Conservation (phyloP, 2,888 invertebrate genomes). For the Lasiommata megera region DNA sequence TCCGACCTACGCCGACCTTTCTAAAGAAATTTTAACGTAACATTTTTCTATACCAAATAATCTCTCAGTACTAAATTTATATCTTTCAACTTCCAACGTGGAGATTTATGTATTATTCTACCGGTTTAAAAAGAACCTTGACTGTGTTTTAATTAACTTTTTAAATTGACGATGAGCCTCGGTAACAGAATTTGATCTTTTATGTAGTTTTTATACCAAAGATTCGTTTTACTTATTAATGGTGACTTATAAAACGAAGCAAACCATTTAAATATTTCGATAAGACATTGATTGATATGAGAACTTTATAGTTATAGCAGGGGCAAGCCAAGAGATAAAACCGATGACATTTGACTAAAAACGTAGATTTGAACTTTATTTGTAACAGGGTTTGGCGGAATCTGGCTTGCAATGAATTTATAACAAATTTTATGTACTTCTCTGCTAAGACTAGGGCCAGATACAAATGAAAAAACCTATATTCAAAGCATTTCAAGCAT, state of each 20-base stretch:
- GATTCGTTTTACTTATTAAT: slow-evolving; percentile 26
- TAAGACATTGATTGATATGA: not conserved
- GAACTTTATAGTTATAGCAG: too few species aligned
- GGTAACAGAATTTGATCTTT: slow-evolving; percentile 30
- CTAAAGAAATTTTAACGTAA: too few species aligned
- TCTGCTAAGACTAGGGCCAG: too few species aligned
- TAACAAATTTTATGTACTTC: not conserved
- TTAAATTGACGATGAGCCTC: slow-evolving; percentile 31
- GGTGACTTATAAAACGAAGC: not conserved
- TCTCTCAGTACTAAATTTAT: slow-evolving; percentile 14
- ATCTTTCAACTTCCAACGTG: slow-evolving; percentile 26
- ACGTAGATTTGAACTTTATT: too few species aligned
- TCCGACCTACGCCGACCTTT: too few species aligned
- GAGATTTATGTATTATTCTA: slow-evolving; percentile 33
- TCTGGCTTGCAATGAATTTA: too few species aligned
- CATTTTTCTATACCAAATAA: not conserved
- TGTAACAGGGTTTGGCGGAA: too few species aligned
- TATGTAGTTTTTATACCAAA: slow-evolving; percentile 27
- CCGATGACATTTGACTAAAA: too few species aligned
- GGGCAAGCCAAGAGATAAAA: too few species aligned
- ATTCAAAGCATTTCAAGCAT: too few species aligned
- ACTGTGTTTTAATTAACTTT: slow-evolving; percentile 47
- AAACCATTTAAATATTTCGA: slow-evolving; percentile 4
- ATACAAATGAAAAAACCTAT: too few species aligned
- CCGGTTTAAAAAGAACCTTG: slow-evolving; percentile 41